Evolutionary conservation across 2,113 vertebrate species (phyloP).

Genomic region (Gavialis gangeticus): DNA sequence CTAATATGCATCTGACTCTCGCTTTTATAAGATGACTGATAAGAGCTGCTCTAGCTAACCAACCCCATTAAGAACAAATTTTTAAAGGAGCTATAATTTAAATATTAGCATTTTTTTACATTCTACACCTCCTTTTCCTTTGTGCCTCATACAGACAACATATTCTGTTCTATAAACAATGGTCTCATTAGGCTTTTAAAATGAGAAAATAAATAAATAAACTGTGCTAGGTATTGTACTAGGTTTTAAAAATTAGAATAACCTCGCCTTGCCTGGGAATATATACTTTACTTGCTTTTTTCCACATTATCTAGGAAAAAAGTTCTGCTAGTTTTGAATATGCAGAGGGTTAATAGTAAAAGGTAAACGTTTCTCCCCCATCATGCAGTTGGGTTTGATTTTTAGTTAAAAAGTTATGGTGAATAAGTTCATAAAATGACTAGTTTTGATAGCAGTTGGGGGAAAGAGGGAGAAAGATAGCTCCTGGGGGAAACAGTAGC

Average conservation of each 20-base stretch:
- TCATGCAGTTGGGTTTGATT: not conserved
- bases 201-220: constrained; percentile 18
- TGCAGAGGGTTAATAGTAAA: not conserved
- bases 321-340: not conserved
- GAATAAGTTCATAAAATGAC: not conserved
- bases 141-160: not conserved
- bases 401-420: not conserved
- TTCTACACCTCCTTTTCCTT: not conserved
- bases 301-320: constrained; percentile 13
- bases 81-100: not conserved
- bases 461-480: not conserved
- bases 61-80: not conserved
- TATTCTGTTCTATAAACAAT: not conserved
- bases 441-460: not conserved
- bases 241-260: constrained; percentile 28
- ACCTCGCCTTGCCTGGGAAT: not conserved
- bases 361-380: not conserved
- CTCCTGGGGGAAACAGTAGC: no score
- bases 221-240: not conserved
- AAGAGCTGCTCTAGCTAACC: not conserved
- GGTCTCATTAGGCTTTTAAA: not conserved
- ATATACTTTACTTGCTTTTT: not conserved
- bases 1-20: not conserved
- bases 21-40: not conserved
- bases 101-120: not conserved